These are phyloP conservation scores for Ascaphus truei DNA, from an alignment of 2,113 vertebrate genomes.

Conservation along the genomic window DNA sequence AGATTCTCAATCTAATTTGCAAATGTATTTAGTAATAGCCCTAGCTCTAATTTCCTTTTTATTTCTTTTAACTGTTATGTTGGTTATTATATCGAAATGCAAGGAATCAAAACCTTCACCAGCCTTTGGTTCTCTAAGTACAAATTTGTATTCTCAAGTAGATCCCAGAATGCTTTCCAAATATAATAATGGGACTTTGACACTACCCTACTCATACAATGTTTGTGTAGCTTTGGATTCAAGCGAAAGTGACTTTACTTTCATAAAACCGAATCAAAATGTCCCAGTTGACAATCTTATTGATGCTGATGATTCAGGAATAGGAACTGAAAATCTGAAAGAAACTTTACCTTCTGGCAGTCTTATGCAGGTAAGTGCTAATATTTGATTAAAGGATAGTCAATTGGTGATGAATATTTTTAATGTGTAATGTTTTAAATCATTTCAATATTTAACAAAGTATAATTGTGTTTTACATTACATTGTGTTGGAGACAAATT, in stretches of 20 bases:
- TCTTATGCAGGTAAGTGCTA: neutral
- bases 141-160: constrained; percentile 24
- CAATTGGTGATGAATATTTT: too few species aligned
- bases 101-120: neutral
- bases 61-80: constrained; percentile 37
- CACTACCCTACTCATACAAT: constrained; percentile 16
- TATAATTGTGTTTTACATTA: too few species aligned
- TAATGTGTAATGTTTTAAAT: too few species aligned
- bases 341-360: neutral
- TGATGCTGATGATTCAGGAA: constrained; percentile 32
- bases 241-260: constrained; percentile 41
- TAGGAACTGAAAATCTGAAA: neutral
- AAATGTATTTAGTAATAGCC: constrained; percentile 43
- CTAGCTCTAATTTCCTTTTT: constrained; percentile 39
- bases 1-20: constrained; percentile 35
- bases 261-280: constrained; percentile 38
- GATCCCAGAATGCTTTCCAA: neutral
- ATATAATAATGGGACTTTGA: neutral
- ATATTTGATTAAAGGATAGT: too few species aligned
- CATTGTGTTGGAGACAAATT: too few species aligned
- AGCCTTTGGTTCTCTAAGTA: constrained; percentile 29
- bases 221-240: constrained; percentile 29
- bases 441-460: too few species aligned
- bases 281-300: constrained; percentile 36
- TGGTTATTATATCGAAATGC: constrained; percentile 3